Base-by-base conservation (phyloP, 2,888 invertebrate genomes). In the Tinea trinotella region DNA sequence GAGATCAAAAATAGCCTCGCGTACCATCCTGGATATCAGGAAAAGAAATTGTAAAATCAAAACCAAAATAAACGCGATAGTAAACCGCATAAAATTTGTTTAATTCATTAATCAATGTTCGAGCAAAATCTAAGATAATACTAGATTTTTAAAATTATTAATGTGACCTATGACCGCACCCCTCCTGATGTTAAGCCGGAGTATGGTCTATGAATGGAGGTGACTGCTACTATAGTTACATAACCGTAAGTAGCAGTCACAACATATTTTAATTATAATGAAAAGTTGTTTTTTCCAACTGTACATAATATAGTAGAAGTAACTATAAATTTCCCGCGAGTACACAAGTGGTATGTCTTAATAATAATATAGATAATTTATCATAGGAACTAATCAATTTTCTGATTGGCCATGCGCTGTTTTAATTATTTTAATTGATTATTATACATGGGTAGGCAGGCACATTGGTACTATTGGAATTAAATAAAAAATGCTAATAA, bases 331-430 rank as follows among this genome's bases (percentile, higher is more conserved):
- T 62, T 61, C 57, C 57, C 5, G 13, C 12, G 44, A 56, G 52
- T 40, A 35, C 35, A 35, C 40, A 13, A 30, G 40, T 15, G 40
- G 59, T 55, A 66, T 56, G 62, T 64, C 64, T 68, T 64, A 62
- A 63, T 67, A 65, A 65, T 62, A 62, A 63, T 59, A 61, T 7
- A 17, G 58, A 59, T 56, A 64, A 68, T 68, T 66, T 65, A 70
- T 70, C 66, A 63, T 54, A 46, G 53, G 30, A 56, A 55, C 55
- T 63, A 64, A 67, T 68, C 61, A 61, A 64, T 64, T 63, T 40
- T 59, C 59, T 18, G 55, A 56, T 53, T 57, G 56, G 55, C 12
- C 7, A 2, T 40, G 40, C 40, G 40, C 13, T 15, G 3, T 54
- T 59, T 54, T 18, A 48, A 15, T 46, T 34, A 56, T 58, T 63